Evolutionary conservation across 2,797 vertebrate species (phyloP).

Genomic region (Cirrhinus molitorella): DNA sequence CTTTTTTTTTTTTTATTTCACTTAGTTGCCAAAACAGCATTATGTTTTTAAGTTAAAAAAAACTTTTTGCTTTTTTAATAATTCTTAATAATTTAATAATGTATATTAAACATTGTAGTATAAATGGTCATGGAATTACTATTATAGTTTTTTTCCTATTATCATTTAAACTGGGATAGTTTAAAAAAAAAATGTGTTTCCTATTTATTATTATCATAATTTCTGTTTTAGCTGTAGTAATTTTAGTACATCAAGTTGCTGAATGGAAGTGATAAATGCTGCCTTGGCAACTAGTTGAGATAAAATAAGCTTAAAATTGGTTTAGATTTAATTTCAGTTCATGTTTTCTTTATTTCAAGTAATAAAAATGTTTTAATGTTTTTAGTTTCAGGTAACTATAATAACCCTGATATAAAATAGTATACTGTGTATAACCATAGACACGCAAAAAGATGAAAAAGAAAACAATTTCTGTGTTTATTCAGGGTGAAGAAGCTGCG

Average conservation of each 20-base stretch:
- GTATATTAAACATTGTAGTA: no score
- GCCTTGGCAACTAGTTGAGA: not conserved
- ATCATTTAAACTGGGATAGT: no score
- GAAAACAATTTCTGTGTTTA: not conserved
- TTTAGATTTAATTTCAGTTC: not conserved
- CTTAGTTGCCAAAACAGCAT: no score
- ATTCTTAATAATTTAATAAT: no score
- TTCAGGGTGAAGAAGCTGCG: conserved; percentile 94
- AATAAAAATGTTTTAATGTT: not conserved
- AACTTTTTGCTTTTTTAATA: no score
- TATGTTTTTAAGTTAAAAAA: no score
- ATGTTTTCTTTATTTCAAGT: not conserved
- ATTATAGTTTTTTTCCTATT: no score
- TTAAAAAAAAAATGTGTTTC: no score
- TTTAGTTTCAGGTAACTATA: not conserved
- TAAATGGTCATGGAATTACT: no score
- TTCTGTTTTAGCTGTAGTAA: not conserved
- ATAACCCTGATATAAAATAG: not conserved
- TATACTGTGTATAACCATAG: not conserved
- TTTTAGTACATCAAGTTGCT: not conserved
- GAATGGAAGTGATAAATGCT: not conserved
- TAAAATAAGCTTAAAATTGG: not conserved
- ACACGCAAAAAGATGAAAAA: not conserved
- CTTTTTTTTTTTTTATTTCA: no score
- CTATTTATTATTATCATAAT: no score